These are phyloP conservation scores for Poeciliopsis infans DNA, from an alignment of 2,797 vertebrate genomes.

Conservation along the genomic window DNA sequence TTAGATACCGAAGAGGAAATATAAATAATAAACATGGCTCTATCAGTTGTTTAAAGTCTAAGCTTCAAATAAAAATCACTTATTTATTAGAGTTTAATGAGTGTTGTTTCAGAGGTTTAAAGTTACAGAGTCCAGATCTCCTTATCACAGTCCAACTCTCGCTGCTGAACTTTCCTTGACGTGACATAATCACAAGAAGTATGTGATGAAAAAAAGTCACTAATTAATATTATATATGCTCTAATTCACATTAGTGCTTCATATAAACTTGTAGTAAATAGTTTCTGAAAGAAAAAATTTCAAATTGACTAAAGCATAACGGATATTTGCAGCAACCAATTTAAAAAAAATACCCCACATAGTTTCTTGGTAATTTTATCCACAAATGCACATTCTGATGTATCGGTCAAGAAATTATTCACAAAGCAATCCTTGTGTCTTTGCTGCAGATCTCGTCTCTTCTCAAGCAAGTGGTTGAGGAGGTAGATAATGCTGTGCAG, in stretches of 20 bases:
- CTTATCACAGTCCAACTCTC: background rate
- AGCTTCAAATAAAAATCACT: background rate
- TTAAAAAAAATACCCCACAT: background rate
- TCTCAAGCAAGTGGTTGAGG: slow-evolving; percentile 39
- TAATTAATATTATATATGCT: background rate
- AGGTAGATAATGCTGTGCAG: slow-evolving; percentile 66
- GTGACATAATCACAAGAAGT: background rate
- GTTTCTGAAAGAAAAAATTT: background rate
- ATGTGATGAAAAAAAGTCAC: background rate
- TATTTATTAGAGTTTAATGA: slow-evolving; percentile 9
- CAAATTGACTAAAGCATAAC: background rate
- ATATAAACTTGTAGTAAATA: background rate
- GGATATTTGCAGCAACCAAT: background rate
- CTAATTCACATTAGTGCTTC: background rate
- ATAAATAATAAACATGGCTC: background rate
- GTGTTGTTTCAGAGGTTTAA: background rate
- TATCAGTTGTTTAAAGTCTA: background rate
- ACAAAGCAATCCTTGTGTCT: background rate
- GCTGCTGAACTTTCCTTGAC: background rate
- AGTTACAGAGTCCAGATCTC: background rate
- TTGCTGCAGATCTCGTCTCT: slow-evolving; percentile 48
- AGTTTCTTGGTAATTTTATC: background rate
- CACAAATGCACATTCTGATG: background rate
- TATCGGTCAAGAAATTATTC: background rate
- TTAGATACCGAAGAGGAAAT: background rate